Conservation (phyloP, 2,797 vertebrate genomes). For the Melanotaenia maccullochi region DNA sequence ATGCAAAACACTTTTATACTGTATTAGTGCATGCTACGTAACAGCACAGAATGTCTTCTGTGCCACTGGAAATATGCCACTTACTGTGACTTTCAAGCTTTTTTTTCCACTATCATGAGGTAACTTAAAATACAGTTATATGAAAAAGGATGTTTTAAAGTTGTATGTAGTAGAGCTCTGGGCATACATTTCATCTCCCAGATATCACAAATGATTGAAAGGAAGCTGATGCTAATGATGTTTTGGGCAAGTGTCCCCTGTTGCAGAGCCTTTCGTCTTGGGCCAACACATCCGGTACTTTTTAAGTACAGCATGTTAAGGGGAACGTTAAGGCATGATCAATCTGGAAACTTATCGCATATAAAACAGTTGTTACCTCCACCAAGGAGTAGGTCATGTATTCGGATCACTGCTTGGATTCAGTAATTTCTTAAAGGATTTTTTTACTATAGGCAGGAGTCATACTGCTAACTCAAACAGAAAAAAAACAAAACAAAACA, state of each 20-base stretch:
- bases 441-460: too few species aligned
- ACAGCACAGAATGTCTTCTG: conserved; percentile 17
- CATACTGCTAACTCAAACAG: too few species aligned
- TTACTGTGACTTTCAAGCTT: neutral
- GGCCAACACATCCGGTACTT: too few species aligned
- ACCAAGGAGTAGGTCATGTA: too few species aligned
- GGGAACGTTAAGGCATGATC: too few species aligned
- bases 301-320: too few species aligned
- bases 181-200: neutral
- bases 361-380: too few species aligned
- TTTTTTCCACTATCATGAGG: neutral
- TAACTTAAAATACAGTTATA: neutral
- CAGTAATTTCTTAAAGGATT: too few species aligned
- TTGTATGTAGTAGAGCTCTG: neutral
- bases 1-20: conserved; percentile 52
- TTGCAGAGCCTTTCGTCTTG: too few species aligned
- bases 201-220: neutral
- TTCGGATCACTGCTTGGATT: too few species aligned
- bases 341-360: too few species aligned
- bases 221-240: neutral
- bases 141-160: neutral
- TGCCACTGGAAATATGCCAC: neutral
- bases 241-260: neutral
- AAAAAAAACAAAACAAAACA: too few species aligned
- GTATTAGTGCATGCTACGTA: conserved; percentile 26